Evolutionary conservation across 2,113 vertebrate genomes (phyloP).

Genomic region (Tragelaphus strepsiceros): DNA sequence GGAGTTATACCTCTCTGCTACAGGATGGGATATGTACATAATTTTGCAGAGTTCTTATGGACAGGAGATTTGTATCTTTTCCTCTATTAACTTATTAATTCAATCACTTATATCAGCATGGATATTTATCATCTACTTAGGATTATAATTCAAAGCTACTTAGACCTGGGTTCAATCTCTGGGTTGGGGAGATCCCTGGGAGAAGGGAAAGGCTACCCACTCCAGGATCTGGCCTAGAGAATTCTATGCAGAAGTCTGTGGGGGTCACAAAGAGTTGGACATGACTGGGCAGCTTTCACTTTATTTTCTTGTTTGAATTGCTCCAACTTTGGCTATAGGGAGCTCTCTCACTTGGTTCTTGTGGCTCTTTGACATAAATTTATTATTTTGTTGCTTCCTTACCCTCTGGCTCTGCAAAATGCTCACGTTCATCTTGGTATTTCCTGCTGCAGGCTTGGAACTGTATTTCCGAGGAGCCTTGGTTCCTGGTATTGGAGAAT

Average conservation of each 20-base stretch:
- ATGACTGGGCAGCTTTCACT: fast-evolving
- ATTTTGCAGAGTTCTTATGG: neutral
- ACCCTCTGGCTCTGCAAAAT: neutral
- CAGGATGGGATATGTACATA: fast-evolving
- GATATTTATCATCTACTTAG: neutral
- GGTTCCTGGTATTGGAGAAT: no score
- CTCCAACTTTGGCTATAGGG: neutral
- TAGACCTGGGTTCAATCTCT: neutral
- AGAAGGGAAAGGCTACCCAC: neutral
- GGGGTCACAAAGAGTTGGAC: neutral
- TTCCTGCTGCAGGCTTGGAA: neutral
- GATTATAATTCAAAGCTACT: neutral
- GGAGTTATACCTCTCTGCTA: fast-evolving
- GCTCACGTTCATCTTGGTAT: neutral
- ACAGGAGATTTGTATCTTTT: neutral
- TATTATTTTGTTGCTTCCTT: neutral
- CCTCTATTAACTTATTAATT: neutral
- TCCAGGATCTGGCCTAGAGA: neutral
- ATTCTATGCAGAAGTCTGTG: neutral
- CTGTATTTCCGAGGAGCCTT: neutral
- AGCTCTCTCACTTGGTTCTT: neutral
- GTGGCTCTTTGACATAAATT: neutral
- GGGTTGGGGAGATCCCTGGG: neutral
- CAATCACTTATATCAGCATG: no score
- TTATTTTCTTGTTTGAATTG: neutral